phyloP scores from a whole-genome alignment of 1,140 invertebrate species.

The Eurytemora carolleeae region DNA sequence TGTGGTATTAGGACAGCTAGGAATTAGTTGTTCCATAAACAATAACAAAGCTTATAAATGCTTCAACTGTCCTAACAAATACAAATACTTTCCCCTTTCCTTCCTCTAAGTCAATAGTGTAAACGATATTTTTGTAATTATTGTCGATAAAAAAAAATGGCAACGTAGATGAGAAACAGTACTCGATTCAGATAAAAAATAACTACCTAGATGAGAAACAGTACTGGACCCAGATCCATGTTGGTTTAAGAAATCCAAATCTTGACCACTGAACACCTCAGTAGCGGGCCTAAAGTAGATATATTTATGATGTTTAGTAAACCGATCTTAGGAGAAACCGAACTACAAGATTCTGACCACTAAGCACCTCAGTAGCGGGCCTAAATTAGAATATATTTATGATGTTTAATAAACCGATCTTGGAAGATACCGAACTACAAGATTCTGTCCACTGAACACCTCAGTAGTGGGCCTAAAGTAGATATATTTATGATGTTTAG shows the following conservation, averaged over 20 bases:
- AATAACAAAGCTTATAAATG: too few relatives aligned
- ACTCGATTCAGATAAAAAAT: too few relatives aligned
- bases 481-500: neutral
- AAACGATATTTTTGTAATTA: too few relatives aligned
- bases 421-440: neutral
- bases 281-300: neutral
- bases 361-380: neutral
- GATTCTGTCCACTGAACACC: neutral
- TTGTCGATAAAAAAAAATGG: too few relatives aligned
- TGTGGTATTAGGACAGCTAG: too few relatives aligned
- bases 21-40: too few relatives aligned
- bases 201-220: neutral
- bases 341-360: too few relatives aligned
- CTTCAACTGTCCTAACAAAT: too few relatives aligned
- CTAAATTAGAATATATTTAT: neutral
- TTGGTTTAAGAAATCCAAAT: constrained; percentile 6
- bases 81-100: too few relatives aligned
- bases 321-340: neutral
- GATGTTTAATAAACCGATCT: neutral
- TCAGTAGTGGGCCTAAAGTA: neutral
- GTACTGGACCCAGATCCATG: neutral
- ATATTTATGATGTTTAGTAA: neutral
- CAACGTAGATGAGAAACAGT: too few relatives aligned
- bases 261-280: constrained; percentile 9
- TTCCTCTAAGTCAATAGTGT: too few relatives aligned